Evolutionary conservation across 2,888 invertebrate species (phyloP).

Genomic region (Leistus spinibarbis): DNA sequence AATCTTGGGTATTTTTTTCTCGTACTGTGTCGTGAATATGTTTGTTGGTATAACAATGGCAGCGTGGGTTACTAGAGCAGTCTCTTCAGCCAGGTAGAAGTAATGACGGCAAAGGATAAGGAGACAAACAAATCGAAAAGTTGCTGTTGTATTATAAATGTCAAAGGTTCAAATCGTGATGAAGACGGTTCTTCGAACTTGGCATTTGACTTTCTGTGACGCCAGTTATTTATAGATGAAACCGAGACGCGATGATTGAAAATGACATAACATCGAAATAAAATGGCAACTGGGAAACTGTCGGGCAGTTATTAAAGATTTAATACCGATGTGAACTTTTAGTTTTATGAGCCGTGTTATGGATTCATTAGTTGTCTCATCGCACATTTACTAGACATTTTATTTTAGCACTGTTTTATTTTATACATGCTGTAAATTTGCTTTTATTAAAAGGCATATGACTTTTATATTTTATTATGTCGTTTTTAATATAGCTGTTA

Average conservation of each 20-base stretch:
- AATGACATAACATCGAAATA: neutral
- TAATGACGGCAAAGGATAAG: neutral
- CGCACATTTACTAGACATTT: neutral
- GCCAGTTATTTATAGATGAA: neutral
- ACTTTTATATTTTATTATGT: too few relatives aligned
- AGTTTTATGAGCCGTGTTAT: neutral
- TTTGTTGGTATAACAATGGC: neutral
- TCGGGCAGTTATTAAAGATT: neutral
- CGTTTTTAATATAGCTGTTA: too few relatives aligned
- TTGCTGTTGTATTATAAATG: too few relatives aligned
- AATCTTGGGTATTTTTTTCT: neutral
- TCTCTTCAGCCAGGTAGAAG: neutral
- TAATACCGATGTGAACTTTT: neutral
- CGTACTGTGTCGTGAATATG: neutral
- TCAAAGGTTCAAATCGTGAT: slow-evolving; percentile 2
- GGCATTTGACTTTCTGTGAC: neutral
- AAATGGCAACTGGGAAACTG: neutral
- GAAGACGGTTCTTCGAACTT: neutral
- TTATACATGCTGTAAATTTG: neutral
- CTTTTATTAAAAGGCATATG: neutral
- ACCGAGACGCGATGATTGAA: neutral
- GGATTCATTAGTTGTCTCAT: neutral
- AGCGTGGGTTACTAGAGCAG: neutral
- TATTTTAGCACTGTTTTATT: neutral
- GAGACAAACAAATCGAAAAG: neutral